A percentile compares a stretch with the other conserved stretches of the same genome.
phyloP scores from a whole-genome alignment of 2,797 vertebrate genomes.

The Gastrophryne carolinensis region DNA sequence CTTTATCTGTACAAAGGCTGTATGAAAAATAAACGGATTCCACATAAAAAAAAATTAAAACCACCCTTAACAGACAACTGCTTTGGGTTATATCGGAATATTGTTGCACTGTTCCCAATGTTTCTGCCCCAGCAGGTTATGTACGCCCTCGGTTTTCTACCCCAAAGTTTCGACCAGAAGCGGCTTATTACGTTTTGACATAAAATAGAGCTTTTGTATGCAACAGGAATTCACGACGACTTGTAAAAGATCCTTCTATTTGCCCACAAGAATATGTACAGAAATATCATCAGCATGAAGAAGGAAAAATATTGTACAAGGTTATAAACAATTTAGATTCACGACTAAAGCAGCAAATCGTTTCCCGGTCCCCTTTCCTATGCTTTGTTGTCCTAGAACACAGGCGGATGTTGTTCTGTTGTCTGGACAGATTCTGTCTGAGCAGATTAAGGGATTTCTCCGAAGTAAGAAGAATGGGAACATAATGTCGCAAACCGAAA shows the following conservation, averaged over 20 bases:
- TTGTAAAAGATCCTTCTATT: not conserved
- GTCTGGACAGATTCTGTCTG: not conserved
- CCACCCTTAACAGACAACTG: too few species aligned
- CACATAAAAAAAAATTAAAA: not conserved
- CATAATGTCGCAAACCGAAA: not conserved
- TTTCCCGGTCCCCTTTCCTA: not conserved
- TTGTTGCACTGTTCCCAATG: not conserved
- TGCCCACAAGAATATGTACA: not conserved
- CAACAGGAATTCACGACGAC: not conserved
- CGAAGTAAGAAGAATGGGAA: not conserved
- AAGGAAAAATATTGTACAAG: not conserved
- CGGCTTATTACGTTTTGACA: not conserved
- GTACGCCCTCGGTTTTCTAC: not conserved
- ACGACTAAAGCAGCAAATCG: not conserved
- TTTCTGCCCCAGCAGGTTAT: not conserved
- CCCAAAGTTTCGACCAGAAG: not conserved
- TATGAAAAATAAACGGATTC: not conserved
- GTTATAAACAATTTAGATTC: not conserved
- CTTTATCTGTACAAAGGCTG: not conserved
- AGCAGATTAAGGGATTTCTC: not conserved
- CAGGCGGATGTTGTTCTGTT: not conserved
- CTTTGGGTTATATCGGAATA: too few species aligned
- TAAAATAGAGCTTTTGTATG: not conserved
- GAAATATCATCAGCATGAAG: not conserved
- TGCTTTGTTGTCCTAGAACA: not conserved